Base-by-base conservation (phyloP, 2,797 vertebrate species). In the Poecilia gillii region DNA sequence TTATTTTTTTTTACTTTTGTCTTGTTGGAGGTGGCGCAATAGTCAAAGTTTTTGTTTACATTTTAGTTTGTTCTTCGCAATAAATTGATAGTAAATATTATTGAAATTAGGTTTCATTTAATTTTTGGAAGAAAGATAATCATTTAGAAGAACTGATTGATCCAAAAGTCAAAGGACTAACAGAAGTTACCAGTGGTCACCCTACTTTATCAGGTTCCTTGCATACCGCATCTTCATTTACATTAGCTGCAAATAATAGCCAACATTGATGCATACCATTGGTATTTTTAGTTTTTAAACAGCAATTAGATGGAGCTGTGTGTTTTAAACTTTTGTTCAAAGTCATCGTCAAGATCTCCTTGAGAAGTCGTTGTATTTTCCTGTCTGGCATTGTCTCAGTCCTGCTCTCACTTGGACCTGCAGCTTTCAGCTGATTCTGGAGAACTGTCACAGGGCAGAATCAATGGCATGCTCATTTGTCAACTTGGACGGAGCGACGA, bases 381-480 rank as follows among this genome's bases (percentile, higher is more conserved):
- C 2, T 64, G 62, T 64, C 16, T 2, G 31, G 7, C 20, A 16
- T 13, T 11, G 62, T 66, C 62, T 66, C 33, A 66, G 7, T 66
- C 33, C 18, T 20, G 33, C 33, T 66, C 49, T 8, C 6, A 53
- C 47, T 64, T 36, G 16, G 70, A 80, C 51, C 62, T 14, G 3
- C 62, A 73, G 73, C 73, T 73, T 73, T 82, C 75, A 75, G 11
- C 68, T 72, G 73, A 80, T 80, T 81, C 49, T 72, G 1, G 6
- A 76, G 46, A 64, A 81, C 72, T 20, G 64, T 77, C 2, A n/a
- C 55, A 64, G 70, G 47, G 45, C 16, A 31, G 31, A 46, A 36
- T 86, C 76, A 68, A 4, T 53, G 57, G n/a, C 57, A 31, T 9
- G 25, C 81, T 84, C 72, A 72, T 89, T 81, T 84, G 82, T 90